A percentile compares a stretch with the other conserved stretches of the same genome.
These are phyloP conservation scores for Sipha flava DNA, from an alignment of 1,140 invertebrate species.

Conservation along the genomic window DNA sequence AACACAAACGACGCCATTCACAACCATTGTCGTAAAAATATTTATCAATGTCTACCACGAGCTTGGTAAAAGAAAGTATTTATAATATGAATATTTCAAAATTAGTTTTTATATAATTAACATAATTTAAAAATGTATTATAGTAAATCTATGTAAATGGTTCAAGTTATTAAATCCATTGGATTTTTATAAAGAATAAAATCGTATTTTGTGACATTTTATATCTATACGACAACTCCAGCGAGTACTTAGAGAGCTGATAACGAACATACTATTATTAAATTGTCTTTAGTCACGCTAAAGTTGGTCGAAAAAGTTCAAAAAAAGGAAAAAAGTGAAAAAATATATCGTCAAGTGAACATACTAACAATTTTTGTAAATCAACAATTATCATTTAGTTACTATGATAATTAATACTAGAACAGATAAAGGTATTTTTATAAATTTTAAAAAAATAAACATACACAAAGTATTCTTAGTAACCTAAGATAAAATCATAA, in stretches of 20 bases:
- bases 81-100: background rate
- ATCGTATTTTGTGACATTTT: background rate
- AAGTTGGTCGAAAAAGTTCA: background rate
- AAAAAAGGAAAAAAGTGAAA: background rate
- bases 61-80: background rate
- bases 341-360: background rate
- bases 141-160: background rate
- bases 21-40: constrained; percentile 4
- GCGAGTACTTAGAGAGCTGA: background rate
- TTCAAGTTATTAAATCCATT: background rate
- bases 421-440: background rate
- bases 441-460: background rate
- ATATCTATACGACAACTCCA: background rate
- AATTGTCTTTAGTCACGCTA: background rate
- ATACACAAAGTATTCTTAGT: background rate
- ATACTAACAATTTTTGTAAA: background rate
- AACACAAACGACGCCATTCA: background rate
- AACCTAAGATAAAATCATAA: background rate
- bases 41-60: constrained; percentile 11
- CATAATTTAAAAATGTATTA: background rate
- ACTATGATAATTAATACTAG: background rate
- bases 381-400: background rate
- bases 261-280: background rate
- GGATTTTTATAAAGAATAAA: background rate
- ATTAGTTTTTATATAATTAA: background rate